Percentiles rank a stretch among this genome's conserved stretches.
phyloP scores from a whole-genome alignment of 2,797 vertebrate genomes.

The Acanthopagrus latus region DNA sequence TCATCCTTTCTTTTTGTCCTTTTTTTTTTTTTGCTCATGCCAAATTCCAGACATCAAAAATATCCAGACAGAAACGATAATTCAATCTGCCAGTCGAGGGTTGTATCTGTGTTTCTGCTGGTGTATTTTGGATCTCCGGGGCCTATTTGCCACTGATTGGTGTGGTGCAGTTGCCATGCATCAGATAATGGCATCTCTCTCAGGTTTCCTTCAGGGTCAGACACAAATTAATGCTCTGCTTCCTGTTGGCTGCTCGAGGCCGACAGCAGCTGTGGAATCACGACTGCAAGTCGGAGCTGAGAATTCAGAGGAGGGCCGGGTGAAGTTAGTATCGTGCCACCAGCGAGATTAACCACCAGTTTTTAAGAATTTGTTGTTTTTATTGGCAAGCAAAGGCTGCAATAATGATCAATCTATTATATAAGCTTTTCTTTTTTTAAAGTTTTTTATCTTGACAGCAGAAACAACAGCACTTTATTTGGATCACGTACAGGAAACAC shows the following conservation, averaged over 20 bases:
- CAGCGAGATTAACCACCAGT: conserved; percentile 24
- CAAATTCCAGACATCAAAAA: conserved; percentile 60
- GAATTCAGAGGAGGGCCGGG: conserved; percentile 25
- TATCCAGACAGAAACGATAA: conserved; percentile 61
- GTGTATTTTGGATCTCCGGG: conserved; percentile 72
- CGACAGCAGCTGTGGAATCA: conserved; percentile 68
- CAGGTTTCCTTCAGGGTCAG: conserved; percentile 84
- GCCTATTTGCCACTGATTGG: conserved; percentile 78
- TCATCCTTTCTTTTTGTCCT: conserved; percentile 30
- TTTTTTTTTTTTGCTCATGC: conserved; percentile 36
- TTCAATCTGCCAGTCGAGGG: conserved; percentile 55
- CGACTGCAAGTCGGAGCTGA: conserved; percentile 34
- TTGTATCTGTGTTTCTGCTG: conserved; percentile 53
- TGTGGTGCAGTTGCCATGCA: conserved; percentile 68
- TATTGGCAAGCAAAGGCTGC: background rate
- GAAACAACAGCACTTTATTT: conserved; percentile 1
- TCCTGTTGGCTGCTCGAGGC: conserved; percentile 78
- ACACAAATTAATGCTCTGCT: conserved; percentile 80
- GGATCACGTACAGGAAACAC: background rate
- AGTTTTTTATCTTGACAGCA: background rate
- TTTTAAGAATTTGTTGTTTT: conserved; percentile 18
- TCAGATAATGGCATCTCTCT: conserved; percentile 83
- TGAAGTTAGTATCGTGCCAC: conserved; percentile 21
- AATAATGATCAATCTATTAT: background rate
- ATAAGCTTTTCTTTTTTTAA: too few species aligned